Conservation (phyloP, 2,888 invertebrate species). For the Crocallis elinguaria region DNA sequence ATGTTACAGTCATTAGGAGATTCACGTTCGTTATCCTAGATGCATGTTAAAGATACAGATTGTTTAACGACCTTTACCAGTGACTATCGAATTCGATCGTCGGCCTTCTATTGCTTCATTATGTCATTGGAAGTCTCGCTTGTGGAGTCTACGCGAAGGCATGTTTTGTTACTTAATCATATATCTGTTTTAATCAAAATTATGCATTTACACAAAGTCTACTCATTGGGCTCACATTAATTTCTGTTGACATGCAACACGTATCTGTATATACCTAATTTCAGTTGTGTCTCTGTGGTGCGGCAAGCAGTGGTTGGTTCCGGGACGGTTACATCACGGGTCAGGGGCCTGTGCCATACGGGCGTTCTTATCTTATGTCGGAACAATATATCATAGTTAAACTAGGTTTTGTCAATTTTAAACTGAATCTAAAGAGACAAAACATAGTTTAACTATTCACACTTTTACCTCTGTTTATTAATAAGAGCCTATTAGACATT, state of each 20-base stretch:
- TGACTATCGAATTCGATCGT: conserved; percentile 16
- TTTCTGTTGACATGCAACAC: background rate
- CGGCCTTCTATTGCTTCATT: conserved; percentile 23
- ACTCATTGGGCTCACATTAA: background rate
- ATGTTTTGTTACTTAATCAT: conserved; percentile 9
- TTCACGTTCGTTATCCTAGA: conserved; percentile 42
- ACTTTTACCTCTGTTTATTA: no score
- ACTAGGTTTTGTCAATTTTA: no score
- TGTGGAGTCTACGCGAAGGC: background rate
- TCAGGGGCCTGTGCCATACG: conserved; percentile 22
- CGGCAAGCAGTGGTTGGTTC: conserved; percentile 10
- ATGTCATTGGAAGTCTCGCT: conserved; percentile 17
- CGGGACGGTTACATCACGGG: conserved; percentile 38
- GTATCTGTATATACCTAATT: background rate
- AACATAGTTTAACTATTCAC: no score
- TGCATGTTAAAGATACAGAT: conserved; percentile 40
- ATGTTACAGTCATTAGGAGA: conserved; percentile 41
- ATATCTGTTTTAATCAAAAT: background rate
- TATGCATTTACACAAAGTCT: background rate
- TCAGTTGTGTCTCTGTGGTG: background rate
- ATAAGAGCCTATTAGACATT: no score
- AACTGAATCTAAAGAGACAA: no score
- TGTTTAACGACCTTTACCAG: conserved; percentile 31
- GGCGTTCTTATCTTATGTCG: background rate
- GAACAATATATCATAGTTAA: background rate